Evolutionary conservation across 2,113 vertebrate species (phyloP).

Genomic region (Petrocephalus zakoni): DNA sequence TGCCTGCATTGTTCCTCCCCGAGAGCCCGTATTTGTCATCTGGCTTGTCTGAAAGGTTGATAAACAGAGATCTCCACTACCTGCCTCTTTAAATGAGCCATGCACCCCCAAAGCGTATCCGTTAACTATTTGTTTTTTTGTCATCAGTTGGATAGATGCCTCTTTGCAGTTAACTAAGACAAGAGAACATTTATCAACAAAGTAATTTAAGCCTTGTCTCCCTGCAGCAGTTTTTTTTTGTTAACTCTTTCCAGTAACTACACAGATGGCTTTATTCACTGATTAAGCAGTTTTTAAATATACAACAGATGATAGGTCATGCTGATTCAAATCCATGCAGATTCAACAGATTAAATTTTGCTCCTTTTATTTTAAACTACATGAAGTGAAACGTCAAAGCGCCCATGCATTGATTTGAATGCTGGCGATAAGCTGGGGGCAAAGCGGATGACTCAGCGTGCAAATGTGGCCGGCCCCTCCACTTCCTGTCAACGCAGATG

Average conservation of each 20-base stretch:
- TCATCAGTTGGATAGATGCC: background rate
- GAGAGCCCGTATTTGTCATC: background rate
- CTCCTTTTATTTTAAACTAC: background rate
- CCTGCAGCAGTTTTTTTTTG: background rate
- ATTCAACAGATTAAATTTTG: background rate
- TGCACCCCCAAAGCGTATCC: background rate
- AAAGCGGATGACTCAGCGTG: background rate
- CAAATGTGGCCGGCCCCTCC: background rate
- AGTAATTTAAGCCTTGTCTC: background rate
- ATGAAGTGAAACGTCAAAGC: background rate
- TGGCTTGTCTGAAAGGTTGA: background rate
- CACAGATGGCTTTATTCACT: background rate
- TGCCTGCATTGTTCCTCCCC: background rate
- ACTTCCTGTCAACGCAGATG: background rate
- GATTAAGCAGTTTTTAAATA: background rate
- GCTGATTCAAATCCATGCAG: background rate
- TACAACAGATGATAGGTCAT: background rate
- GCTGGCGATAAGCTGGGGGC: background rate
- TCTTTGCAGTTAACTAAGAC: background rate
- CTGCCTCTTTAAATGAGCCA: background rate
- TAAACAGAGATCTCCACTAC: background rate
- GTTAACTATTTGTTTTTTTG: background rate
- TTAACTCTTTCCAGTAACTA: background rate
- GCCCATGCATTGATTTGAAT: background rate
- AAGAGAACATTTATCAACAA: background rate